phyloP scores from a whole-genome alignment of 2,888 invertebrate species.

The Alsophila aescularia region DNA sequence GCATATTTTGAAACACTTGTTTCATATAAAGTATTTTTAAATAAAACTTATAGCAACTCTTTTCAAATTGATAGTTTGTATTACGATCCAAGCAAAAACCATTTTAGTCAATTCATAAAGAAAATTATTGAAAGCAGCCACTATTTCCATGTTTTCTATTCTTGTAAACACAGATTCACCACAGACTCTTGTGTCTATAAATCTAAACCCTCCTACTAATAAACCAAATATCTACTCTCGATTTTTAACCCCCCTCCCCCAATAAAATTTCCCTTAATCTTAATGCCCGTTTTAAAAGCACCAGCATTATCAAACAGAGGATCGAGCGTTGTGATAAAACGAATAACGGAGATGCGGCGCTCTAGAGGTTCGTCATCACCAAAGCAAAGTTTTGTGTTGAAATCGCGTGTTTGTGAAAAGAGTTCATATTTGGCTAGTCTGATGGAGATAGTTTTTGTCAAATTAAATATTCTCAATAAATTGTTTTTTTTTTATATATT shows the following conservation, averaged over 20 bases:
- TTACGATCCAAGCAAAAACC: too few relatives aligned
- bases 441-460: too few relatives aligned
- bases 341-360: neutral
- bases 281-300: conserved; percentile 64
- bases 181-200: conserved; percentile 12
- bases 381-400: too few relatives aligned
- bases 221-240: conserved; percentile 37
- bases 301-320: conserved; percentile 58
- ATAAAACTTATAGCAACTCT: too few relatives aligned
- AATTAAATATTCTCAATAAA: too few relatives aligned
- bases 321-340: conserved; percentile 23
- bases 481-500: too few relatives aligned
- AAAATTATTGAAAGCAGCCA: neutral
- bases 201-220: conserved; percentile 28
- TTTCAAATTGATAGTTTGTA: too few relatives aligned
- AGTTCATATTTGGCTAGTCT: too few relatives aligned
- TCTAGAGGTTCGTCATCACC: neutral
- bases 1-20: too few relatives aligned
- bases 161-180: conserved; percentile 5
- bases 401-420: too few relatives aligned
- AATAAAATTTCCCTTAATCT: conserved; percentile 64
- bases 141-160: neutral
- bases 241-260: conserved; percentile 41
- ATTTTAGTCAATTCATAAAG: too few relatives aligned
- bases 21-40: too few relatives aligned